Conservation (phyloP, 35 echinoderm and acorn worm species). For the Holothuria glaberrima region DNA sequence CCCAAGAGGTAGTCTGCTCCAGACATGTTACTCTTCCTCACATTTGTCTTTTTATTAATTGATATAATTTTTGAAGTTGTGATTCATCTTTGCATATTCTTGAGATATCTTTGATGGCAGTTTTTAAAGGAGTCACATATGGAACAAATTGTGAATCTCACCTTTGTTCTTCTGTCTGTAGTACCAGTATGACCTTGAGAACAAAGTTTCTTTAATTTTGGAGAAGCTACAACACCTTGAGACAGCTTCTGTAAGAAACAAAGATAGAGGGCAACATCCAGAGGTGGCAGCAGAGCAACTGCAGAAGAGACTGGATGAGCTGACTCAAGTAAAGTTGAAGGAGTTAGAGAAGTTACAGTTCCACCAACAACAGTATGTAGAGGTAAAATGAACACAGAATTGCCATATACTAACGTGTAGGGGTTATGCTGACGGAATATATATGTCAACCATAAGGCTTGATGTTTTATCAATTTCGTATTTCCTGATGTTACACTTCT, state of each 20-base stretch:
- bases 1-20: too few relatives aligned
- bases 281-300: conserved; percentile 26
- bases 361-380: conserved; percentile 25
- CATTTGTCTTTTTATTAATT: too few relatives aligned
- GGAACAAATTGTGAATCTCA: not conserved
- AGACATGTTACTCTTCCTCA: too few relatives aligned
- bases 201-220: conserved; percentile 40
- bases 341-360: conserved; percentile 74
- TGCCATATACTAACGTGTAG: not conserved
- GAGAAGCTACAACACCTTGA: conserved; percentile 3
- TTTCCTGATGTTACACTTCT: too few relatives aligned
- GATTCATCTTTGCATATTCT: too few relatives aligned
- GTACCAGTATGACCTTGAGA: conserved; percentile 39
- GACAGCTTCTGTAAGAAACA: not conserved
- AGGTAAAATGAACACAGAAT: conserved; percentile 47
- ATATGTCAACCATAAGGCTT: too few relatives aligned
- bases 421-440: too few relatives aligned
- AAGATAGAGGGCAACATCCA: not conserved
- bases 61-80: too few relatives aligned
- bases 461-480: too few relatives aligned
- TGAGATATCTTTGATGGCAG: too few relatives aligned
- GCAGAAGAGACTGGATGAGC: conserved; percentile 67
- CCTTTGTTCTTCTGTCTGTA: not conserved
- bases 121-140: too few relatives aligned
- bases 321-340: conserved; percentile 52